Base-by-base conservation (phyloP, 1,140 invertebrate species). In the Cydia pomonella region DNA sequence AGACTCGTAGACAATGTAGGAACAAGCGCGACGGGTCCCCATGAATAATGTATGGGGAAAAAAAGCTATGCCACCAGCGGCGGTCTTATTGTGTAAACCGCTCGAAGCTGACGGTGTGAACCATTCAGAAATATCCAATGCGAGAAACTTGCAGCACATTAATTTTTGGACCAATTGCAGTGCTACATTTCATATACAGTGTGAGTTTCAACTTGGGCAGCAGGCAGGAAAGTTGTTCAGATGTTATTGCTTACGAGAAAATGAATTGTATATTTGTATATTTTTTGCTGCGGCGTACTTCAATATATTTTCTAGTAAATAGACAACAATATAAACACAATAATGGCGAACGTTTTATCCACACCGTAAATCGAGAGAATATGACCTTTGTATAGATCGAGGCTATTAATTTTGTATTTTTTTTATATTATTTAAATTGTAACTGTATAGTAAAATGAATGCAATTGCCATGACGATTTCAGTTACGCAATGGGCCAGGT, bases 21-120 rank as follows among this genome's bases (percentile, higher is more conserved):
- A 87, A 88, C 84, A 89, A 85, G 82, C 86, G 82, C 83, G 83
- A 78, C 77, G 79, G 79, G 75, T 79, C 71, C 79, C 76, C 82
- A 89, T 92, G 87, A 92, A 92, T 92, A 89, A 92, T 83, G 83
- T 82, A 90, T 89, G 66, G 69, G 69, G 75, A 81, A 83, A 86
- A 86, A 86, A 73, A 76, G 73, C 77, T 77, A 85, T 87, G 80
- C 80, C 79, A 77, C 77, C 75, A 81, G 27, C 75, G 33, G 64
- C 29, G 64, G 27, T 69, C 33, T 18, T 69, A 69, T 69, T 69
- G 29, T 69, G 64, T 66, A 69, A 38, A 69, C 64, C 64, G 64
- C n/a, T 21, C 64, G 64, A 66, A 66, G 64, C 64, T 69, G 64
- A 69, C 64, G 29, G 64, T 3, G 47, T 7, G n/a, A 18, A 18